A percentile compares a stretch with the other conserved stretches of the same genome.
phyloP scores from a whole-genome alignment of 2,888 invertebrate genomes.

The Argyresthia goedartella region DNA sequence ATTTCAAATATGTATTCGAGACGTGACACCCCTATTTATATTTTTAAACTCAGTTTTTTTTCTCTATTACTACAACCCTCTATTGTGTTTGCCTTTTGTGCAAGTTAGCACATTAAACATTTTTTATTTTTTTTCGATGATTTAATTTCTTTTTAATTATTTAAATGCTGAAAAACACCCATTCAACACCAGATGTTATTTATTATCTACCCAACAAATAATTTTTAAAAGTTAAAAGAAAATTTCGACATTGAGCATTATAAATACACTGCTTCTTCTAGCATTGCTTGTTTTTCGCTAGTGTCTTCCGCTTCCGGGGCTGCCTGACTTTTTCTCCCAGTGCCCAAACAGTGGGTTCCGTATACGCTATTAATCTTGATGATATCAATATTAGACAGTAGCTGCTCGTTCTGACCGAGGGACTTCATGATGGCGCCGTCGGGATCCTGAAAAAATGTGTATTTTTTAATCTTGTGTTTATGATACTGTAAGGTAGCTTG shows the following conservation, averaged over 20 bases:
- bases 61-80: not conserved
- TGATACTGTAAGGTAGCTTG: too few relatives aligned
- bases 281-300: not conserved
- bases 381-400: slow-evolving; percentile 42
- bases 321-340: not conserved
- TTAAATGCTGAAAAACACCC: not conserved
- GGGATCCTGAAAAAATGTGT: slow-evolving; percentile 35
- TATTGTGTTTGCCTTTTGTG: too few relatives aligned
- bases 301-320: too few relatives aligned
- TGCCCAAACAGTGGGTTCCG: slow-evolving; percentile 19
- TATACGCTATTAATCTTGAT: slow-evolving; percentile 55
- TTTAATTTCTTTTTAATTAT: not conserved
- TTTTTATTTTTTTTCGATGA: not conserved
- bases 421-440: slow-evolving; percentile 41
- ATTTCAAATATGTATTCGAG: too few relatives aligned
- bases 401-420: slow-evolving; percentile 35
- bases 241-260: not conserved
- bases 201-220: not conserved
- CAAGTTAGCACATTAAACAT: not conserved
- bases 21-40: too few relatives aligned
- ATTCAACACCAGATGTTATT: not conserved
- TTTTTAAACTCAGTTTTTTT: too few relatives aligned
- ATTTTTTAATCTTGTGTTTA: slow-evolving; percentile 10
- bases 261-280: not conserved
- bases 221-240: not conserved